Evolutionary conservation across 2,888 invertebrate species (phyloP).

Genomic region (Leptinotarsa tumamoca): DNA sequence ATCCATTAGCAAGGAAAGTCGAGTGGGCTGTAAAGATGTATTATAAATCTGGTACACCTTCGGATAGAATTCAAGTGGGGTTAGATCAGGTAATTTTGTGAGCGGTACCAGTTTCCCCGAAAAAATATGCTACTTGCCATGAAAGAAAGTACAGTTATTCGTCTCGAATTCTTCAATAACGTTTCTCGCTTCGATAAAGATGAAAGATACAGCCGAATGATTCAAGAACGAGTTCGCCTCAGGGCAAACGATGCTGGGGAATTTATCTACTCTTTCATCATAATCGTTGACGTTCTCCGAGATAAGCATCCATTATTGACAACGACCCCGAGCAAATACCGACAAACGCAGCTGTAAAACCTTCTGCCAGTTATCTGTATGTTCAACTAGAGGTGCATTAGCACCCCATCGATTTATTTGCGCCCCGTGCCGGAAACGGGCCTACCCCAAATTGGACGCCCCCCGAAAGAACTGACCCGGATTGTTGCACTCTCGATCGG

Average conservation of each 20-base stretch:
- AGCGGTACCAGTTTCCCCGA: too few species aligned
- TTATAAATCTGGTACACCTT: too few species aligned
- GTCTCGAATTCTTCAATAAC: too few species aligned
- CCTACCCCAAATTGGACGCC: slow-evolving; percentile 18
- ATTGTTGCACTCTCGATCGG: slow-evolving; percentile 29
- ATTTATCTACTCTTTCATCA: neutral
- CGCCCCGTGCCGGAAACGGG: slow-evolving; percentile 14
- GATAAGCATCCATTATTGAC: neutral
- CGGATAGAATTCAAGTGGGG: too few species aligned
- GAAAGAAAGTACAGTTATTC: too few species aligned
- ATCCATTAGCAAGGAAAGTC: too few species aligned
- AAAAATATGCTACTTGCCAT: too few species aligned
- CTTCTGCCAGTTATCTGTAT: neutral
- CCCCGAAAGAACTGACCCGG: slow-evolving; percentile 26
- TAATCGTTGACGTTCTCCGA: neutral
- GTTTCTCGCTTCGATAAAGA: neutral
- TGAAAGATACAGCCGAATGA: neutral
- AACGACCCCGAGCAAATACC: neutral
- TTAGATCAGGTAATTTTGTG: too few species aligned
- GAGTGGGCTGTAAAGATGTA: too few species aligned
- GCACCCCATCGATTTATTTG: neutral
- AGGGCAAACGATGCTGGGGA: too few species aligned
- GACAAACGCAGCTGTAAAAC: neutral
- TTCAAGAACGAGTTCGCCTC: neutral
- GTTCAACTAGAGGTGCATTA: neutral